Conservation (phyloP, 2,888 invertebrate species). For the Drosophila algonquin region DNA sequence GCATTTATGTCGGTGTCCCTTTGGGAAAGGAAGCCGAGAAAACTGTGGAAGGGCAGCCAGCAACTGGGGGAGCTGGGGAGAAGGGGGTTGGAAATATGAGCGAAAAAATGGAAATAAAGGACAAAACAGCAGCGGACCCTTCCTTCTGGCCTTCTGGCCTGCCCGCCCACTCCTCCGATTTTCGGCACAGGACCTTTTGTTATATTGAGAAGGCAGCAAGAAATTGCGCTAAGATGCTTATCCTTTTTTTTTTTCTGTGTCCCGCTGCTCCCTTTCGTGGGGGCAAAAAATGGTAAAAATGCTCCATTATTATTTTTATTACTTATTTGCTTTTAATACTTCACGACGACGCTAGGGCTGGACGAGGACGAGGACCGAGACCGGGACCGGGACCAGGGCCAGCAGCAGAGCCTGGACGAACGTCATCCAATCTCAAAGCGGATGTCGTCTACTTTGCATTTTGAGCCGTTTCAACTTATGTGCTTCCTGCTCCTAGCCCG, state of each 20-base stretch:
- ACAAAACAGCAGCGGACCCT: constrained; percentile 64
- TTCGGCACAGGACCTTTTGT: constrained; percentile 81
- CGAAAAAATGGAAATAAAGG: constrained; percentile 72
- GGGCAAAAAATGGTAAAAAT: constrained; percentile 75
- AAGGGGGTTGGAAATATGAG: constrained; percentile 28
- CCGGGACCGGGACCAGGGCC: constrained; percentile 7
- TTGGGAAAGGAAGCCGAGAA: constrained; percentile 45
- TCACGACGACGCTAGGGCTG: constrained; percentile 61
- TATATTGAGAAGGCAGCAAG: constrained; percentile 79
- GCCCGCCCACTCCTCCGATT: constrained; percentile 45
- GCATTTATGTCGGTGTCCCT: constrained; percentile 78
- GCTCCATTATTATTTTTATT: constrained; percentile 80
- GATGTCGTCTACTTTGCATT: constrained; percentile 80
- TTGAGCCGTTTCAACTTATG: constrained; percentile 79
- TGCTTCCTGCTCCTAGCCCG: constrained; percentile 76
- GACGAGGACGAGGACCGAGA: constrained; percentile 18
- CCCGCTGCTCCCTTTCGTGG: constrained; percentile 61
- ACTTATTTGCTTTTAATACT: constrained; percentile 80
- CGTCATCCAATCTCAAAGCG: constrained; percentile 80
- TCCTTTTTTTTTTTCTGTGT: constrained; percentile 68
- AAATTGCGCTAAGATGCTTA: constrained; percentile 80
- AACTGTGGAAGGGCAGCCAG: constrained; percentile 8
- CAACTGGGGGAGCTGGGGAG: constrained; percentile 1
- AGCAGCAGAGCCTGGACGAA: constrained; percentile 41
- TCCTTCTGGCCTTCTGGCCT: neutral